Conservation (phyloP, 2,888 invertebrate genomes). For the Melanotus villosus region DNA sequence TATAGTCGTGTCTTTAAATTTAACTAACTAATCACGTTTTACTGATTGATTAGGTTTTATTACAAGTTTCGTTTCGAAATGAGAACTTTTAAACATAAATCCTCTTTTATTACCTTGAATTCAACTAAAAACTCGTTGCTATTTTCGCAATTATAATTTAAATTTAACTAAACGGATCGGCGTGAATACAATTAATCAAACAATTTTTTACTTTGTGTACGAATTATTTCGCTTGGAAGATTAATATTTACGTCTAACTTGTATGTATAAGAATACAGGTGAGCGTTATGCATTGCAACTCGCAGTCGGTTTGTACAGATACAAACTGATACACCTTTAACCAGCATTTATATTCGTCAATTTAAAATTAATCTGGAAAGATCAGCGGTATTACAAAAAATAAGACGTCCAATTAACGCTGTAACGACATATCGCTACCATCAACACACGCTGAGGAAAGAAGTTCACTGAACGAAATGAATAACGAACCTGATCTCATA, state of each 20-base stretch:
- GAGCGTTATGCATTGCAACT: conserved; percentile 5
- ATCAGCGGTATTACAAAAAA: conserved; percentile 43
- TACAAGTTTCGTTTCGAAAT: neutral
- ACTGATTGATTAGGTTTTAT: neutral
- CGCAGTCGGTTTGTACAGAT: neutral
- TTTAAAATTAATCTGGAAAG: conserved; percentile 35
- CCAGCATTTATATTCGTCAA: conserved; percentile 31
- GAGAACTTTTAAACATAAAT: too few relatives aligned
- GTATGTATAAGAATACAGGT: neutral
- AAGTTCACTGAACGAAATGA: conserved; percentile 55
- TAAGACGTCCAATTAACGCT: conserved; percentile 54
- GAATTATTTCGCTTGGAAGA: neutral
- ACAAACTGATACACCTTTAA: conserved; percentile 15
- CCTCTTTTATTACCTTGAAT: too few relatives aligned
- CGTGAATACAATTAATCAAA: conserved; percentile 3
- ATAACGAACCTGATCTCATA: conserved; percentile 46
- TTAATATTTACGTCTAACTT: neutral
- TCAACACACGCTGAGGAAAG: conserved; percentile 43
- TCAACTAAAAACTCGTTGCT: too few relatives aligned
- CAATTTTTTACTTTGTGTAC: neutral
- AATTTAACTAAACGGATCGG: too few relatives aligned
- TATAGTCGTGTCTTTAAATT: neutral
- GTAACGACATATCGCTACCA: conserved; percentile 52
- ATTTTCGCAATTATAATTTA: too few relatives aligned
- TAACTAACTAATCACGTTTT: neutral